phyloP scores from a whole-genome alignment of 2,797 vertebrate genomes.

The Heteromormyrus szaboi region DNA sequence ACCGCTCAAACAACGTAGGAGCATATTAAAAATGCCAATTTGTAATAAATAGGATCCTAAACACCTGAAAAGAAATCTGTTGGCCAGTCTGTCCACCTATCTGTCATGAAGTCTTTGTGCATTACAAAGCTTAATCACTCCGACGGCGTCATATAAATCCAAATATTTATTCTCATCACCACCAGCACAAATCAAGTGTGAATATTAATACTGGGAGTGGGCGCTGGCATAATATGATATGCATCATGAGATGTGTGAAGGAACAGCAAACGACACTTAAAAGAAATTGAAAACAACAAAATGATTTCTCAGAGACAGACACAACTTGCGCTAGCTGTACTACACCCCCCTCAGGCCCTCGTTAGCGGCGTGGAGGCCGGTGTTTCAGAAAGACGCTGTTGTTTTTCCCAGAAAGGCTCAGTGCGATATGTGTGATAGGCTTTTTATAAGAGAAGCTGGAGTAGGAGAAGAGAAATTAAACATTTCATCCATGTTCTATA shows the following conservation, averaged over 20 bases:
- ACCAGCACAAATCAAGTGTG: not conserved
- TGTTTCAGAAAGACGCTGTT: not conserved
- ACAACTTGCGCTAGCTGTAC: not conserved
- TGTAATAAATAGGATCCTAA: not conserved
- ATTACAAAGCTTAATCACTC: slow-evolving; percentile 1
- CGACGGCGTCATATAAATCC: not conserved
- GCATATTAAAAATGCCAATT: not conserved
- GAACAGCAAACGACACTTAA: not conserved
- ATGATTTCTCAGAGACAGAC: not conserved
- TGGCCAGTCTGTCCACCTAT: not conserved
- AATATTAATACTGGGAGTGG: slow-evolving; percentile 6
- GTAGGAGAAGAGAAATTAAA: not conserved
- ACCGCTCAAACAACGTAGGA: not conserved
- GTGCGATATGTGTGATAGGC: not conserved
- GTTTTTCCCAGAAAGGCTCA: not conserved
- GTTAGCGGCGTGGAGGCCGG: not conserved
- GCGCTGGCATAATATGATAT: not conserved
- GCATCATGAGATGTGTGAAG: not conserved
- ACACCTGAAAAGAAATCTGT: slow-evolving; percentile 1
- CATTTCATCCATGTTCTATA: not conserved
- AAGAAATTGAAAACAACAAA: not conserved
- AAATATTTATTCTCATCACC: not conserved
- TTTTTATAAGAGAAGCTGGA: not conserved
- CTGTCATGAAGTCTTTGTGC: not conserved
- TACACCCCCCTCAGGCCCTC: not conserved